Evolutionary conservation across 2,888 invertebrate genomes (phyloP), one percentile per base, ranked within the genome.

Genomic region (Lutraria lutraria): DNA sequence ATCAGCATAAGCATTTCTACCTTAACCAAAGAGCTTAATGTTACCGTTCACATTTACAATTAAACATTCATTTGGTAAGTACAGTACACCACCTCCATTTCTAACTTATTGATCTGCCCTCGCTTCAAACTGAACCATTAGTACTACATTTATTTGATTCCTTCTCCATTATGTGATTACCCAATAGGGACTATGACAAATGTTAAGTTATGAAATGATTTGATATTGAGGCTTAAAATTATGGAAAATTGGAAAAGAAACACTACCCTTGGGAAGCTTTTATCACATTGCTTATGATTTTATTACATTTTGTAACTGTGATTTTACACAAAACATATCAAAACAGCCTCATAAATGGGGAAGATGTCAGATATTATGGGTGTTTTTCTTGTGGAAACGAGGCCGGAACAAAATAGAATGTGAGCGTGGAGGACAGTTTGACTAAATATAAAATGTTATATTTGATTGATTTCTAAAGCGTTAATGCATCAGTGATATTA

Each of bases 201-300:
- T 88, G 89, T 85, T 54, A 80, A 87, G 90, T 91, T 90, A 92
- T 92, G 92, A 92, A 88, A 89, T 89, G 89, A 87, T 92, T 90
- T 90, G 89, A 91, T 92, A 90, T 87, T 83, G 68, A 87, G 88
- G 89, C 89, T 87, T 76, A 89, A 91, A 88, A 90, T 87, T 92
- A 92, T 92, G 88, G 89, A 82, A 88, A 88, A 89, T 89, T 89
- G 89, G 89, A 88, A 91, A 90, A 88, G 86, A 87, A 89, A 88
- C 87, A 52, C 79, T 12, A 53, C 92, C 88, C 90, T 8, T 0
- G 88, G 83, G 91, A 52, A 29, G 60, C 53, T 34, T 80, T 63
- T 85, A 90, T 91, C 85, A 87, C 91, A 87, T 82, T 60, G 87
- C 88, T 91, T 92, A 92, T 92, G 92, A 92, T 92, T 91, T 92